Conservation (phyloP, 2,797 vertebrate genomes). For the Rhynchonycteris naso region DNA sequence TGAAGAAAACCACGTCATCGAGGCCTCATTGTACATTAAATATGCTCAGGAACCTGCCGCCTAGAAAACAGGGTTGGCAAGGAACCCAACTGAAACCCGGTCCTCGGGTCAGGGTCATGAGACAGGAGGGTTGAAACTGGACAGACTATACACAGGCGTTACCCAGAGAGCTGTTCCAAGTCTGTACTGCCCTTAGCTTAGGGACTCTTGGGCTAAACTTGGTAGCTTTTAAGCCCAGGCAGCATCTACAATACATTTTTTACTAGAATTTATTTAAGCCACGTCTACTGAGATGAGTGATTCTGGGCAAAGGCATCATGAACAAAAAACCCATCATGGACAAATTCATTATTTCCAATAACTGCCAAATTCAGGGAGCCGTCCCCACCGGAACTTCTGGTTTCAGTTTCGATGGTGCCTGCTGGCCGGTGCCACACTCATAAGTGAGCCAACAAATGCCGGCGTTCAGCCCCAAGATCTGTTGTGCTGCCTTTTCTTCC, state of each 20-base stretch:
- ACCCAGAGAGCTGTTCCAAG: neutral
- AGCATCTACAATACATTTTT: neutral
- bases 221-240: neutral
- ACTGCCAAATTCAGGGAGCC: neutral
- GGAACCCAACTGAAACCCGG: neutral
- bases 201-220: neutral
- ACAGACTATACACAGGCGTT: neutral
- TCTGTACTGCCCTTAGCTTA: neutral
- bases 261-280: neutral
- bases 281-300: neutral
- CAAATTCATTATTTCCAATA: neutral
- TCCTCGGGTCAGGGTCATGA: neutral
- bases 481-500: neutral
- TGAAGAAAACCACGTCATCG: neutral
- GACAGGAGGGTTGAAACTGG: neutral
- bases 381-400: neutral
- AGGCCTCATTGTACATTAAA: constrained; percentile 11
- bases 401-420: neutral
- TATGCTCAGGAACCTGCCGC: neutral
- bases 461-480: neutral
- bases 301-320: neutral
- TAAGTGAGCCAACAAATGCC: neutral
- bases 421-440: neutral
- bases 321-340: neutral
- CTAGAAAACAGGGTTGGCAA: neutral